Evolutionary conservation across 2,888 invertebrate genomes (phyloP), one percentile per base, ranked within the genome.

Genomic region (Drosophila ezoana): DNA sequence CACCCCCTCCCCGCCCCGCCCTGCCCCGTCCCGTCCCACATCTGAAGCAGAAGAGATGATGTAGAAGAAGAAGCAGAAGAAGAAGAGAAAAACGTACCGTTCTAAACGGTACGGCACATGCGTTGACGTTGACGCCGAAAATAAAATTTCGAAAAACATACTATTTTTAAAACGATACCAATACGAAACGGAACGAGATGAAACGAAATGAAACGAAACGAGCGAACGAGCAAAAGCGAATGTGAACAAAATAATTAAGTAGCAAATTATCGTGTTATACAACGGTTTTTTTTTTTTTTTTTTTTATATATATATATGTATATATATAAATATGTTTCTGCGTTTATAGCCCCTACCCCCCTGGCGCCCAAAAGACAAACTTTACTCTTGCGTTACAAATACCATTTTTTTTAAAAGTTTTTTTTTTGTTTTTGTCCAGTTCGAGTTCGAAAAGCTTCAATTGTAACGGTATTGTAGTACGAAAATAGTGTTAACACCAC

Each of bases 221-320:
- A 18, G 18, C 18, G 40, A 48, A 52, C 44, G 49, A 45, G 41
- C 59, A 49, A 76, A 72, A 64, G 68, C 72, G 62, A 81, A 73
- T 61, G 69, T 72, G 75, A 69, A 75, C 76, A 85, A 84, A 81
- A 83, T 80, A 87, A 84, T 88, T 75, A 89, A 81, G 84, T 76
- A 84, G 84, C 83, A 85, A 89, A 87, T 84, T 89, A 89, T 87
- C 68, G 70, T 87, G 89, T 89, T 87, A 87, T 89, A 85, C 89
- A 85, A 85, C 89, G 68, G 60, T 79, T 72, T 79, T 57, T 74
- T 81, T 74, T 68, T 54, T 56, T 64, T 47, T 6, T 6, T 1
- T 23, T 40, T 4, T 28, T 8, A 28, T 28, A 16, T 10, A 37
- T 23, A 14, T 2, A 6, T 4, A 38, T 23, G 14, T 23, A 23